Percentiles rank a stretch among this genome's conserved stretches.
Evolutionary conservation across 2,113 vertebrate species (phyloP).

Genomic region (Pangasianodon gigas): DNA sequence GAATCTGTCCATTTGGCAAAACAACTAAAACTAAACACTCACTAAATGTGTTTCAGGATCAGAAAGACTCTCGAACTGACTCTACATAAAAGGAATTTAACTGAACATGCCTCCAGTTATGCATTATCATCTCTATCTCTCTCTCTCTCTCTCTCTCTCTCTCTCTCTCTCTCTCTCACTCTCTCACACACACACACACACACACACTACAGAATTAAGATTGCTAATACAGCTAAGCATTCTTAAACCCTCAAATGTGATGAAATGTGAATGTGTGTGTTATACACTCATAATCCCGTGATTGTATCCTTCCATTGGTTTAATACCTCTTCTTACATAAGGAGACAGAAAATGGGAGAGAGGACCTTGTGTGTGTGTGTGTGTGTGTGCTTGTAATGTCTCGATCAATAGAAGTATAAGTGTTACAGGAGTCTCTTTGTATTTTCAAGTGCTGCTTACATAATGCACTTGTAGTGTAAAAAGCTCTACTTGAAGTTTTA

Average conservation of each 20-base stretch:
- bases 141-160: background rate
- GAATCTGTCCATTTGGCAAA: background rate
- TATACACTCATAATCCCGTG: background rate
- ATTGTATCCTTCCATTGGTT: background rate
- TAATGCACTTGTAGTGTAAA: conserved; percentile 20
- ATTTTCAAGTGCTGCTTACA: conserved; percentile 36
- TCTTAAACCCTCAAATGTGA: background rate
- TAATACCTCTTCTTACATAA: conserved; percentile 6
- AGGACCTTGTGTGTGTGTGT: background rate
- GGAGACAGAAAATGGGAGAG: background rate
- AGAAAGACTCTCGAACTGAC: conserved; percentile 4
- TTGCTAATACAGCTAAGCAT: background rate
- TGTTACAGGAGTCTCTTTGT: conserved; percentile 9
- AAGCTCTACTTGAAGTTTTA: conserved; percentile 33
- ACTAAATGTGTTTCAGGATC: background rate
- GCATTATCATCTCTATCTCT: background rate
- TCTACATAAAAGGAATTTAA: conserved; percentile 15
- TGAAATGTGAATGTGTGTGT: background rate
- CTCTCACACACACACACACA: conserved; percentile 9
- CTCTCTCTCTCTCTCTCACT: no score
- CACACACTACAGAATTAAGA: background rate
- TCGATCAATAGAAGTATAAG: conserved; percentile 1
- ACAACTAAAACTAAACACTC: background rate
- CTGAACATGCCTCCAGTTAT: background rate
- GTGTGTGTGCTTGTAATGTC: background rate